These are phyloP conservation scores for Margaritifera margaritifera DNA, from an alignment of 2,888 invertebrate genomes.

Conservation along the genomic window DNA sequence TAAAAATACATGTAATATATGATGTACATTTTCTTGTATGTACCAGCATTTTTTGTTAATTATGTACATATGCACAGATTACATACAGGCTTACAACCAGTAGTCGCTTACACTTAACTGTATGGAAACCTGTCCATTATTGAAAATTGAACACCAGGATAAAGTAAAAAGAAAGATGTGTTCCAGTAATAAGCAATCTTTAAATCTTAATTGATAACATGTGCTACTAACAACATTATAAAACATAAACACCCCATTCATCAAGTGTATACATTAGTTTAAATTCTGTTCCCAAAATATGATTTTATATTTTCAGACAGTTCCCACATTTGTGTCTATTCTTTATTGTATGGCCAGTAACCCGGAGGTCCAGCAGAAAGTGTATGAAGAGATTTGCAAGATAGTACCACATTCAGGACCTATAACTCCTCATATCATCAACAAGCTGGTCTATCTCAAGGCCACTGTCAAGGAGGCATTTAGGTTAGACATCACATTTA, in stretches of 20 bases:
- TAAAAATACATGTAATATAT: too few species aligned
- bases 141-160: too few species aligned
- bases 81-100: too few species aligned
- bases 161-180: too few species aligned
- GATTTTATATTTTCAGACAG: slow-evolving; percentile 52
- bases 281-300: neutral
- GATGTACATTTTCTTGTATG: too few species aligned
- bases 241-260: neutral
- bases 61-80: too few species aligned
- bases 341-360: slow-evolving; percentile 86
- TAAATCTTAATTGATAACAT: too few species aligned
- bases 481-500: slow-evolving; percentile 77
- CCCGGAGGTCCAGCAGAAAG: slow-evolving; percentile 79
- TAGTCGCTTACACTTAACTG: too few species aligned
- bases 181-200: too few species aligned
- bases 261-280: neutral
- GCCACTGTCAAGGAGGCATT: slow-evolving; percentile 84
- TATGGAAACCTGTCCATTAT: too few species aligned
- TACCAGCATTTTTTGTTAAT: too few species aligned
- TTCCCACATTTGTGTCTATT: slow-evolving; percentile 57
- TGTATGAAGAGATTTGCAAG: slow-evolving; percentile 78
- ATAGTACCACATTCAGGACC: slow-evolving; percentile 71
- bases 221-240: too few species aligned
- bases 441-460: slow-evolving; percentile 82
- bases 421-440: slow-evolving; percentile 76